phyloP scores from a whole-genome alignment of 2,113 vertebrate genomes.

The Larimichthys polyactis region DNA sequence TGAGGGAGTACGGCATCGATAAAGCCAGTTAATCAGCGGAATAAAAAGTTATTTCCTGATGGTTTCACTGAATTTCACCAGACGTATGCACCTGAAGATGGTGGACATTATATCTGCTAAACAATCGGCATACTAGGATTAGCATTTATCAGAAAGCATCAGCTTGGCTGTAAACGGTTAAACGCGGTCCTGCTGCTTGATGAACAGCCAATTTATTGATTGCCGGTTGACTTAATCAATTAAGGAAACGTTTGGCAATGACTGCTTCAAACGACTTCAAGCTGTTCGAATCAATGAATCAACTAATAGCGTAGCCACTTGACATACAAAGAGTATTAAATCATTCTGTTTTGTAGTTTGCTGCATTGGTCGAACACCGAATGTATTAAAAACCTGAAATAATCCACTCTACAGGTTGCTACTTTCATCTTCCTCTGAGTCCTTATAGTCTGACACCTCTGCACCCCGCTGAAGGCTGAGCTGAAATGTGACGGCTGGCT shows the following conservation, averaged over 20 bases:
- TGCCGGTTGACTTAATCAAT: background rate
- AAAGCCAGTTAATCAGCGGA: too few species aligned
- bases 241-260: background rate
- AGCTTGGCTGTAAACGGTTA: background rate
- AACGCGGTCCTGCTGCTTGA: background rate
- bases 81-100: too few species aligned
- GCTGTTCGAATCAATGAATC: background rate
- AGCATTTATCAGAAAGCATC: background rate
- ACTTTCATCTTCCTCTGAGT: conserved; percentile 13
- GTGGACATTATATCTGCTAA: too few species aligned
- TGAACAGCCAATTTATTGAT: background rate
- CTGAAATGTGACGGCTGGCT: conserved; percentile 16
- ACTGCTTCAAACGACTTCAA: background rate
- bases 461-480: conserved; percentile 42
- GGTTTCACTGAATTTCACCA: too few species aligned
- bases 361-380: background rate
- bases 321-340: background rate
- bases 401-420: conserved; percentile 1
- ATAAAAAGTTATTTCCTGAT: too few species aligned
- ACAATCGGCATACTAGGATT: background rate
- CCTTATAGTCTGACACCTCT: conserved; percentile 2
- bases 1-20: too few species aligned
- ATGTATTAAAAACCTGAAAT: conserved; percentile 3
- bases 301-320: background rate
- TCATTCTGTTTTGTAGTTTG: background rate